Percentiles rank a stretch among this genome's conserved stretches.
Conservation (phyloP, 2,888 invertebrate genomes). For the Phorcus lineatus region DNA sequence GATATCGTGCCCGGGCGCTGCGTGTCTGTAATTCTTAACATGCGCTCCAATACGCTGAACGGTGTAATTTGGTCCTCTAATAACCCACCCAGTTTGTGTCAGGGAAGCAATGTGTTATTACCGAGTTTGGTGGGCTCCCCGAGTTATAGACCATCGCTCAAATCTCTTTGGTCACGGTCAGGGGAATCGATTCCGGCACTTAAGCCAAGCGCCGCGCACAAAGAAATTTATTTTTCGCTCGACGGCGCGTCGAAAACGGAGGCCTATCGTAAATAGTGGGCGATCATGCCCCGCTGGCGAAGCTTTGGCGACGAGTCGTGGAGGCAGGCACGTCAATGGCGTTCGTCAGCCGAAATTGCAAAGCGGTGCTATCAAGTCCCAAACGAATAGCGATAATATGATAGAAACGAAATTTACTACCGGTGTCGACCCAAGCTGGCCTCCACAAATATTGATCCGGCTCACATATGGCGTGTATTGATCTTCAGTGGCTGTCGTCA, state of each 20-base stretch:
- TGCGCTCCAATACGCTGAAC: background rate
- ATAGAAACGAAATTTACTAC: slow-evolving; percentile 23
- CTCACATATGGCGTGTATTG: slow-evolving; percentile 13
- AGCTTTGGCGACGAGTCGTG: background rate
- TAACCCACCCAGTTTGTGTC: background rate
- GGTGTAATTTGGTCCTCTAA: slow-evolving; percentile 16
- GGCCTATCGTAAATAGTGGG: background rate
- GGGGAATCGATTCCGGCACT: slow-evolving; percentile 24
- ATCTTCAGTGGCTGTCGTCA: background rate
- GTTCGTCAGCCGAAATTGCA: background rate
- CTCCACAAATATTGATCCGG: slow-evolving; percentile 22
- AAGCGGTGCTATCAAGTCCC: slow-evolving; percentile 15
- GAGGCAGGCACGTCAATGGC: background rate
- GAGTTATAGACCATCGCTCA: slow-evolving; percentile 24
- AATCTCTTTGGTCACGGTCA: slow-evolving; percentile 4
- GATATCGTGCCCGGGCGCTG: too few relatives aligned
- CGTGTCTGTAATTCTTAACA: too few relatives aligned
- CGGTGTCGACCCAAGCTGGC: slow-evolving; percentile 23
- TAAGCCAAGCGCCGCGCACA: slow-evolving; percentile 23
- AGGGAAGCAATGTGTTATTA: slow-evolving; percentile 20
- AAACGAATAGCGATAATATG: slow-evolving; percentile 16
- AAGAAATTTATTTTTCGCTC: slow-evolving; percentile 29
- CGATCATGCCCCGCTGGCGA: background rate
- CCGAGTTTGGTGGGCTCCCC: slow-evolving; percentile 20
- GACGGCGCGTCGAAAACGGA: slow-evolving; percentile 15